phyloP scores from a whole-genome alignment of 2,888 invertebrate species.

The Euphydryas editha region DNA sequence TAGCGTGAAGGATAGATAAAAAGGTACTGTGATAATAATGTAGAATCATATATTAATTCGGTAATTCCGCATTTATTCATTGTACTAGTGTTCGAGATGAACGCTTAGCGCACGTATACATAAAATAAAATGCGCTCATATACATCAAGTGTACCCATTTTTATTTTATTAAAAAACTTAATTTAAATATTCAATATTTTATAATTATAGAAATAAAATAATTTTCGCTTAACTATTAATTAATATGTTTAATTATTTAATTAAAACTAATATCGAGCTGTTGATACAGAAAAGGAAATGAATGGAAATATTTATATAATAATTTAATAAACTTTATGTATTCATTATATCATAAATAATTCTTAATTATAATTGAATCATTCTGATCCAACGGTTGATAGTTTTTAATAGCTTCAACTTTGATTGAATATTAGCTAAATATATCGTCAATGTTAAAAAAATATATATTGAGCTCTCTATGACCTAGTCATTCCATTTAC shows the following conservation, averaged over 20 bases:
- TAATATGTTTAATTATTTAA: background rate
- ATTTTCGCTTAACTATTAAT: background rate
- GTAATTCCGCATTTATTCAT: slow-evolving; percentile 23
- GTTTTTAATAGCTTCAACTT: background rate
- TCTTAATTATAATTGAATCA: background rate
- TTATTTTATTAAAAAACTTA: background rate
- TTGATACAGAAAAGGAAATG: too few relatives aligned
- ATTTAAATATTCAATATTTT: too few relatives aligned
- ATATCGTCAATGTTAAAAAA: slow-evolving; percentile 23
- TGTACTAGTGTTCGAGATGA: background rate
- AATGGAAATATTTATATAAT: too few relatives aligned
- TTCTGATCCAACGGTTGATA: background rate
- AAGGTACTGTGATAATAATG: slow-evolving; percentile 74
- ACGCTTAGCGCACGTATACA: slow-evolving; percentile 3
- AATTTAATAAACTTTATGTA: background rate
- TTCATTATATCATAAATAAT: background rate
- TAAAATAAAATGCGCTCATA: background rate
- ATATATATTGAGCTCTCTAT: slow-evolving; percentile 22
- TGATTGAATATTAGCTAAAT: slow-evolving; percentile 22
- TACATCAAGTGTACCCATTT: background rate
- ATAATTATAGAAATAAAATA: too few relatives aligned
- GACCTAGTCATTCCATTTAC: slow-evolving; percentile 27
- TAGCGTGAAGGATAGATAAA: slow-evolving; percentile 51
- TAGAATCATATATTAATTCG: slow-evolving; percentile 26
- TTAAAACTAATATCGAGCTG: too few relatives aligned